A percentile compares a stretch with the other conserved stretches of the same genome.
These are phyloP conservation scores for Erythrolamprus reginae DNA, from an alignment of 2,113 vertebrate genomes.

Conservation along the genomic window DNA sequence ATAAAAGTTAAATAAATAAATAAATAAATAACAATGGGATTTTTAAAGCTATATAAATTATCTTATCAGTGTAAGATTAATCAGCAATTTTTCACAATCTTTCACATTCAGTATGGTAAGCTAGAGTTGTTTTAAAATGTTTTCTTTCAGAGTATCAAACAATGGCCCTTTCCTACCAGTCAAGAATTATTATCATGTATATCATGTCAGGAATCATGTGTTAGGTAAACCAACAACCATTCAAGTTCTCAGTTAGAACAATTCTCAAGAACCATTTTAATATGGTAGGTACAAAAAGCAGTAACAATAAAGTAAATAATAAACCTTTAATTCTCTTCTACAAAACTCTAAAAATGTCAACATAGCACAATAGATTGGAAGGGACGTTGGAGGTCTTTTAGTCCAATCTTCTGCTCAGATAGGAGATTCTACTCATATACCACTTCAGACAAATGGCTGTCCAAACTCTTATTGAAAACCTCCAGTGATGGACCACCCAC, in stretches of 20 bases:
- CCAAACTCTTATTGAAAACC: not conserved
- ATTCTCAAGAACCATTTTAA: not conserved
- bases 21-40: not conserved
- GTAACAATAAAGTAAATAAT: not conserved
- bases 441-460: not conserved
- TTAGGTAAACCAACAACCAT: not conserved
- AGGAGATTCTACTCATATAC: not conserved
- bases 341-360: not conserved
- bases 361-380: not conserved
- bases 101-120: not conserved
- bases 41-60: not conserved
- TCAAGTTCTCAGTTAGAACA: not conserved
- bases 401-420: not conserved
- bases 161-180: not conserved
- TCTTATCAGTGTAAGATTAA: not conserved
- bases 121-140: not conserved
- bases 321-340: not conserved
- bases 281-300: not conserved
- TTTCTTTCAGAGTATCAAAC: not conserved
- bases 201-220: too few relatives aligned
- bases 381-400: not conserved
- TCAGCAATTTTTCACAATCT: not conserved
- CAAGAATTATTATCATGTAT: too few relatives aligned
- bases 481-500: not conserved
- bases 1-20: not conserved